Evolutionary conservation across 2,888 invertebrate genomes (phyloP).

Genomic region (Mythimna impura): DNA sequence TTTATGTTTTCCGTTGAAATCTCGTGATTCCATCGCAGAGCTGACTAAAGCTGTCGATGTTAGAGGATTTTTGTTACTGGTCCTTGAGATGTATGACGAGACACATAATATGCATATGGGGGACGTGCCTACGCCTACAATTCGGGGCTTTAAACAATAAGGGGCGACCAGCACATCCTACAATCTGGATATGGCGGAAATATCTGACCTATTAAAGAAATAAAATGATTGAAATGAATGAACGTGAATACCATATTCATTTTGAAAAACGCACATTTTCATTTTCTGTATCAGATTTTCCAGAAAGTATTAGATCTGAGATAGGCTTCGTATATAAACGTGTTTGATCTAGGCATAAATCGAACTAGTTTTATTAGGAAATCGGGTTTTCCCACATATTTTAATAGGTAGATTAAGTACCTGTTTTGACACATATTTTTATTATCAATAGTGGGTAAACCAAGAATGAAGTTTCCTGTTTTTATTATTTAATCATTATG

Average conservation of each 20-base stretch:
- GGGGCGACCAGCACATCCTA: conserved; percentile 25
- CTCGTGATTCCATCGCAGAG: not conserved
- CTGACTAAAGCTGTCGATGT: conserved; percentile 6
- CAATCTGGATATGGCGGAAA: not conserved
- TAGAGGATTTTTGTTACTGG: conserved; percentile 21
- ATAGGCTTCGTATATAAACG: too few relatives aligned
- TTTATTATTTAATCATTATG: not conserved
- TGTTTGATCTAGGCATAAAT: not conserved
- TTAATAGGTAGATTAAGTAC: not conserved
- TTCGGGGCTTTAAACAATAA: conserved; percentile 35
- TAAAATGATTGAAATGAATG: not conserved
- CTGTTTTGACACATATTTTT: not conserved
- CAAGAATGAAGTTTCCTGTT: not conserved
- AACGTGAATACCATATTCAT: not conserved
- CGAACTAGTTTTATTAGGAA: not conserved
- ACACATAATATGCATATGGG: conserved; percentile 30
- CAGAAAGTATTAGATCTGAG: not conserved
- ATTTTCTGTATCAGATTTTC: not conserved
- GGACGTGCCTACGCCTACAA: conserved; percentile 44
- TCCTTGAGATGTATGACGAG: conserved; percentile 10
- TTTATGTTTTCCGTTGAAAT: conserved; percentile 1
- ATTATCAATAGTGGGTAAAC: conserved; percentile 1
- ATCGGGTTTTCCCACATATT: not conserved
- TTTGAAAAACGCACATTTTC: too few relatives aligned
- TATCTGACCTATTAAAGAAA: not conserved